Conservation (phyloP, 2,113 vertebrate genomes). For the Dasyprocta punctata region DNA sequence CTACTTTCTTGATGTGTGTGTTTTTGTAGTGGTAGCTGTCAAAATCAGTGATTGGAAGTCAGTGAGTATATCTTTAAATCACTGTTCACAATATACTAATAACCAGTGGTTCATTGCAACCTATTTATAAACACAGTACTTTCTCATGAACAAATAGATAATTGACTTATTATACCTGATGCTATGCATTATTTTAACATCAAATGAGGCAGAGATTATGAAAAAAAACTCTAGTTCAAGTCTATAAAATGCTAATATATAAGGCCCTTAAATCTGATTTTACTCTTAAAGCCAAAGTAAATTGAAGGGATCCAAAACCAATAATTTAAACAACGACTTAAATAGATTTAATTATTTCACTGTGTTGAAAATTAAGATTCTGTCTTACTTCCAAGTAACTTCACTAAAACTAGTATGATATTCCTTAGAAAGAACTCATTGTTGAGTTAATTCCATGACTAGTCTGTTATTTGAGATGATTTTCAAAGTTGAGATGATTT, state of each 20-base stretch:
- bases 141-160: conserved; percentile 8
- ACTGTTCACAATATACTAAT: background rate
- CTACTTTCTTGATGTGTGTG: background rate
- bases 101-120: background rate
- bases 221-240: background rate
- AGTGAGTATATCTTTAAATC: background rate
- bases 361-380: conserved; percentile 30
- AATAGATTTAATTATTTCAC: background rate
- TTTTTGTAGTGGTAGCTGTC: background rate
- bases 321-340: conserved; percentile 6
- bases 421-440: background rate
- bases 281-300: background rate
- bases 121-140: background rate
- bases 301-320: background rate
- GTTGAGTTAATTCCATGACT: conserved; percentile 10
- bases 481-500: conserved; percentile 18
- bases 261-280: background rate
- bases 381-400: conserved; percentile 30
- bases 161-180: conserved; percentile 3
- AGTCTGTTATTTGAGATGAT: background rate
- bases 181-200: background rate
- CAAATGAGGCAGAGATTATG: background rate
- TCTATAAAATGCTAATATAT: background rate
- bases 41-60: background rate
- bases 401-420: background rate